These are phyloP conservation scores for Germaria angustata DNA, from an alignment of 2,888 invertebrate species.

Conservation along the genomic window DNA sequence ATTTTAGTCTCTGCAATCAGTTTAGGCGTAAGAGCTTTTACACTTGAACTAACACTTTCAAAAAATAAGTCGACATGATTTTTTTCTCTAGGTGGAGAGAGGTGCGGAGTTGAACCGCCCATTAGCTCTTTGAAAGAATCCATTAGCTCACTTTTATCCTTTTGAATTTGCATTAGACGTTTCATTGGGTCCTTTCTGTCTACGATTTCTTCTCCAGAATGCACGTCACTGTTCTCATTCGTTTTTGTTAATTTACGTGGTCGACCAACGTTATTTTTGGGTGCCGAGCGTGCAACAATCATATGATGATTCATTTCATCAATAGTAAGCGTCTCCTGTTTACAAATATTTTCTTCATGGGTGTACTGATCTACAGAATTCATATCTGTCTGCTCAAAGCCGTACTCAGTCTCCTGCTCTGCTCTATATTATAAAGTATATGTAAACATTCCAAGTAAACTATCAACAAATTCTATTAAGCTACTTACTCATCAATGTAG, in stretches of 20 bases:
- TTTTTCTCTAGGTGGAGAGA: constrained; percentile 68
- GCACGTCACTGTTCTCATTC: constrained; percentile 5
- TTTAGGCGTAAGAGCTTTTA: constrained; percentile 71
- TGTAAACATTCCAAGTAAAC: neutral
- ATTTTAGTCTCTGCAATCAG: constrained; percentile 71
- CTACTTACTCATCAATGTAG: constrained; percentile 65
- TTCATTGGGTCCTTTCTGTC: constrained; percentile 72
- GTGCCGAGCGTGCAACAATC: constrained; percentile 24
- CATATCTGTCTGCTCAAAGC: constrained; percentile 67
- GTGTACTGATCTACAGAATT: constrained; percentile 67
- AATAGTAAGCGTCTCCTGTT: constrained; percentile 59
- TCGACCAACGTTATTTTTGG: constrained; percentile 44
- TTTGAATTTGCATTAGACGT: constrained; percentile 74
- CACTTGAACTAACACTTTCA: constrained; percentile 71
- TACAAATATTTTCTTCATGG: constrained; percentile 64
- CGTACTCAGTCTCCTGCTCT: constrained; percentile 59
- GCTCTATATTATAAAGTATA: constrained; percentile 32
- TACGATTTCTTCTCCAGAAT: constrained; percentile 55
- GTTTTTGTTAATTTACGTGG: constrained; percentile 52
- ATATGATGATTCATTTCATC: constrained; percentile 61
- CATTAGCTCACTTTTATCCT: constrained; percentile 76
- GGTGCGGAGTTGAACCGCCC: constrained; percentile 67
- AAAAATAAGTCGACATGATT: constrained; percentile 75
- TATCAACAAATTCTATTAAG: neutral
- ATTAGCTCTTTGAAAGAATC: constrained; percentile 78